Conservation (phyloP, 2,888 invertebrate species). For the Euproctis similis region DNA sequence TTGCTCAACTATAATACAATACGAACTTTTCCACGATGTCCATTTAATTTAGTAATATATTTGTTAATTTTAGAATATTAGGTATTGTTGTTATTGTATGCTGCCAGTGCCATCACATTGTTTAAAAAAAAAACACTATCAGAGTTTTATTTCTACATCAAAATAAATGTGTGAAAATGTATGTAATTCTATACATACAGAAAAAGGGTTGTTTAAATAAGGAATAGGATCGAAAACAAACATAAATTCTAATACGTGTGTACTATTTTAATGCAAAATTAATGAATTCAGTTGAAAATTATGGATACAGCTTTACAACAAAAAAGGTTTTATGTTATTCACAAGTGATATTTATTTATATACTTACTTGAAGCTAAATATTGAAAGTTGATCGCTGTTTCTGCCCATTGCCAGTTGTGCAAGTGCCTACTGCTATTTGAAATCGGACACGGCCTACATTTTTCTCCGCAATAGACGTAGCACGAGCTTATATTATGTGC, state of each 20-base stretch:
- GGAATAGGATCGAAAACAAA: too few relatives aligned
- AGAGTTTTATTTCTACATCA: too few relatives aligned
- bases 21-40: not conserved
- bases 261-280: too few relatives aligned
- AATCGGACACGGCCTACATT: constrained; percentile 62
- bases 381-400: constrained; percentile 26
- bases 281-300: too few relatives aligned
- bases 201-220: too few relatives aligned
- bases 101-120: not conserved
- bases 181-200: too few relatives aligned
- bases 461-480: constrained; percentile 56
- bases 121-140: too few relatives aligned
- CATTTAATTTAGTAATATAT: not conserved
- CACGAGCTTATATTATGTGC: constrained; percentile 45
- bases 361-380: constrained; percentile 19
- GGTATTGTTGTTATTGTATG: not conserved
- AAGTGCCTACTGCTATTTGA: constrained; percentile 55
- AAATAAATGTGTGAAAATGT: too few relatives aligned
- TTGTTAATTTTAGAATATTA: not conserved
- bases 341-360: too few relatives aligned
- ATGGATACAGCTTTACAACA: too few relatives aligned
- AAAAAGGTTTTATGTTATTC: too few relatives aligned
- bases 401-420: constrained; percentile 40
- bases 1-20: constrained; percentile 3
- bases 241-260: too few relatives aligned